These are phyloP conservation scores for Vultur gryphus DNA, from an alignment of 2,797 vertebrate species.

Conservation along the genomic window DNA sequence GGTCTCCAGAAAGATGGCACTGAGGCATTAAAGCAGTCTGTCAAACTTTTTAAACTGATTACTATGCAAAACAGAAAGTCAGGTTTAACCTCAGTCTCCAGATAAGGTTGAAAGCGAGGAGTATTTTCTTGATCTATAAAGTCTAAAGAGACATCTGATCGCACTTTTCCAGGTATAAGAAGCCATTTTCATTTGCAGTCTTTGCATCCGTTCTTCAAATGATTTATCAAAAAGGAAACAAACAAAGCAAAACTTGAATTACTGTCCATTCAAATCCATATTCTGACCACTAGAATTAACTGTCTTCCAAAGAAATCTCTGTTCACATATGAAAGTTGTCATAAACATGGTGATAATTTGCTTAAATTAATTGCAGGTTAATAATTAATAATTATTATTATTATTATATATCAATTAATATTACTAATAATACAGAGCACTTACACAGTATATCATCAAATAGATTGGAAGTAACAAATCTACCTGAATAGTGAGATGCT, in stretches of 20 bases:
- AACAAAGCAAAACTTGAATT: not conserved
- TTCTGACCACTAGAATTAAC: not conserved
- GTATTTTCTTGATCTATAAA: not conserved
- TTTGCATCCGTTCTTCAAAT: not conserved
- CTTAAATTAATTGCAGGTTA: not conserved
- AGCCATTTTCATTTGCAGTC: not conserved
- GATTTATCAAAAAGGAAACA: not conserved
- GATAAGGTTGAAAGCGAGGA: accelerated
- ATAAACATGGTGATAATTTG: not conserved
- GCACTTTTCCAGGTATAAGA: not conserved
- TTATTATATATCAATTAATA: not conserved
- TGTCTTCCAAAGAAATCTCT: not conserved
- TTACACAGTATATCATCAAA: not conserved
- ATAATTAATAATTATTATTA: not conserved
- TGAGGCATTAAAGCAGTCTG: not conserved
- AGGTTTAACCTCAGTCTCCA: not conserved
- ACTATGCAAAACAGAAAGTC: not conserved
- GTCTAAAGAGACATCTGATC: not conserved
- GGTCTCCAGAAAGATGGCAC: not conserved
- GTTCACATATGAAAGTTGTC: not conserved
- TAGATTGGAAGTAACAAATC: not conserved
- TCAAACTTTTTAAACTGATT: not conserved
- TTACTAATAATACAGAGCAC: not conserved
- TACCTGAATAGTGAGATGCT: not conserved
- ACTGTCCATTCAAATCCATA: not conserved